Evolutionary conservation across 2,797 vertebrate genomes (phyloP).

Genomic region (Poeciliopsis gracilis): DNA sequence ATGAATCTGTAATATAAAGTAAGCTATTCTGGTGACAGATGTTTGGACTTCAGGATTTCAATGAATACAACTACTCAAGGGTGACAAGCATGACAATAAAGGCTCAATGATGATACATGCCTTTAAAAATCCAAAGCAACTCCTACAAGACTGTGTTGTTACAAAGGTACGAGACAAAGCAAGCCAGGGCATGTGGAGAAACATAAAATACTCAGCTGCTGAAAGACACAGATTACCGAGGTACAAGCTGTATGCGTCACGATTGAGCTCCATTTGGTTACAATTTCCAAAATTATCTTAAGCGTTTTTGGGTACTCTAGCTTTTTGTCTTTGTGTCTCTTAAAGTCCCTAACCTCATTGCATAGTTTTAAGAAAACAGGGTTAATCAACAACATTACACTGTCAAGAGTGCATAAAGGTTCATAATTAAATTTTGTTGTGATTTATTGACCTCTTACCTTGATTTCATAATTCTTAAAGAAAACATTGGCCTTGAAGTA

Average conservation of each 20-base stretch:
- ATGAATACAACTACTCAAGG: not conserved
- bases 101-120: not conserved
- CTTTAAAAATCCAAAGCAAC: slow-evolving; percentile 18
- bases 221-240: not conserved
- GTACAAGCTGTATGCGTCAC: not conserved
- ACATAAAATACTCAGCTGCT: slow-evolving; percentile 34
- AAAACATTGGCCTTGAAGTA: slow-evolving; percentile 99
- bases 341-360: not conserved
- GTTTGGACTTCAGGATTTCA: not conserved
- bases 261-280: not conserved
- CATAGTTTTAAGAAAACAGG: not conserved
- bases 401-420: not conserved
- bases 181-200: slow-evolving; percentile 56
- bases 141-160: slow-evolving; percentile 22
- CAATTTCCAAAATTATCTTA: not conserved
- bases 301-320: not conserved
- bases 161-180: slow-evolving; percentile 17
- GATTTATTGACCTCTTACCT: slow-evolving; percentile 78
- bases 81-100: not conserved
- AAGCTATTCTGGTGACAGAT: not conserved
- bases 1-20: not conserved
- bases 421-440: not conserved
- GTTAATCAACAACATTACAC: slow-evolving; percentile 1
- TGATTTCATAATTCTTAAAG: slow-evolving; percentile 99
- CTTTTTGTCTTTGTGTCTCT: not conserved